A percentile compares a stretch with the other conserved stretches of the same genome.
Evolutionary conservation across 1,140 invertebrate species (phyloP).

Genomic region (Olivierus martensii): DNA sequence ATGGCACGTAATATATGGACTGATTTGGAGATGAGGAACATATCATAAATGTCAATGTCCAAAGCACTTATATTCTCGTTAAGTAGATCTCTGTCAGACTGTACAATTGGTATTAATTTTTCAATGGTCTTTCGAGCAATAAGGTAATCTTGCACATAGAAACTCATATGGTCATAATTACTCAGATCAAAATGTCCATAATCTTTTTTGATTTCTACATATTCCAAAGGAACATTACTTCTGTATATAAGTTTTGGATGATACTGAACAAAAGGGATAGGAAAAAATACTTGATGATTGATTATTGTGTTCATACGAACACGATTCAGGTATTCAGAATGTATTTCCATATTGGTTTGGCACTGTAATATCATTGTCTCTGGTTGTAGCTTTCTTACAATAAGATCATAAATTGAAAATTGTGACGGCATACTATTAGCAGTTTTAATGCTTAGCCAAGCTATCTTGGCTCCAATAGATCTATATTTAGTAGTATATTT

Average conservation of each 20-base stretch:
- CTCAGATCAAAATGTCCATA: constrained; percentile 62
- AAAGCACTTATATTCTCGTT: constrained; percentile 15
- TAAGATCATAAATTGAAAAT: constrained; percentile 53
- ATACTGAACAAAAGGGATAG: constrained; percentile 52
- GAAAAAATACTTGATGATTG: constrained; percentile 62
- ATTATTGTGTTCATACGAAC: constrained; percentile 72
- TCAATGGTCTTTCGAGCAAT: constrained; percentile 45
- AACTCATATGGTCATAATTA: constrained; percentile 55
- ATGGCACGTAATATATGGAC: constrained; percentile 53
- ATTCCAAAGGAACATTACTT: constrained; percentile 36
- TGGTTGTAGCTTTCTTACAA: constrained; percentile 48
- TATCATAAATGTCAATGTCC: constrained; percentile 39
- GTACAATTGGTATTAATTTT: constrained; percentile 41
- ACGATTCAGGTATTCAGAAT: constrained; percentile 61
- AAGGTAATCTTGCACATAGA: constrained; percentile 68
- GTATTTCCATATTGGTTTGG: constrained; percentile 49
- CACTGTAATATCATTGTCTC: constrained; percentile 53
- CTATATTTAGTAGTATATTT: constrained; percentile 50
- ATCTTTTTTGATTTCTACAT: constrained; percentile 57
- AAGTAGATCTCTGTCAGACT: constrained; percentile 45
- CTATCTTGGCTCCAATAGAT: constrained; percentile 49
- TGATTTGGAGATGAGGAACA: constrained; percentile 45
- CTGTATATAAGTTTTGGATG: constrained; percentile 35
- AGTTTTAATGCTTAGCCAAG: constrained; percentile 44
- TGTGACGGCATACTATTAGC: constrained; percentile 27